These are phyloP conservation scores for Cephus spinipes DNA, from an alignment of 2,888 invertebrate species.

Conservation along the genomic window DNA sequence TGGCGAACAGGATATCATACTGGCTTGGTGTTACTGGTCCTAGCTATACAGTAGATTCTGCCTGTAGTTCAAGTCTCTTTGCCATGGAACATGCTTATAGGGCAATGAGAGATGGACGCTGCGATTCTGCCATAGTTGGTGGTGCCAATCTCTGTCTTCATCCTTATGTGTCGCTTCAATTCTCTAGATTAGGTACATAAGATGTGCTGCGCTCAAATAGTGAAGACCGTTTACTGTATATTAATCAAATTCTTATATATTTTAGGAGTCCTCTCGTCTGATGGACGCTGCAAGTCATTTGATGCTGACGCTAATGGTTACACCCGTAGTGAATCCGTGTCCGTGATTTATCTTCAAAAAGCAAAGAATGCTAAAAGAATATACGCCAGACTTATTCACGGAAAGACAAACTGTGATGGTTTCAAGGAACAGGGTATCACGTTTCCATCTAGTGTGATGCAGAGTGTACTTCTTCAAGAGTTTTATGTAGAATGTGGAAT, in stretches of 20 bases:
- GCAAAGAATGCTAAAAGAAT: slow-evolving; percentile 67
- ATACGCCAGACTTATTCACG: slow-evolving; percentile 70
- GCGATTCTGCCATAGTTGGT: slow-evolving; percentile 91
- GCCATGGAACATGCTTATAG: slow-evolving; percentile 87
- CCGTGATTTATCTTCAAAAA: slow-evolving; percentile 79
- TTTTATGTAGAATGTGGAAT: slow-evolving; percentile 73
- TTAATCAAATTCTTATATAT: neutral
- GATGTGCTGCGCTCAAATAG: neutral
- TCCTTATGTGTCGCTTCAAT: slow-evolving; percentile 90
- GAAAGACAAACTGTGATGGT: slow-evolving; percentile 74
- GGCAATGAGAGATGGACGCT: slow-evolving; percentile 82
- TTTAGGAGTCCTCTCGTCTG: slow-evolving; percentile 80
- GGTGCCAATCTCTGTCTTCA: slow-evolving; percentile 88
- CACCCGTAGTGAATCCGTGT: slow-evolving; percentile 84
- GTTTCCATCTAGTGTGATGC: slow-evolving; percentile 57
- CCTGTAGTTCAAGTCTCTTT: slow-evolving; percentile 93
- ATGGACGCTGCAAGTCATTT: slow-evolving; percentile 92
- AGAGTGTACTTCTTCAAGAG: slow-evolving; percentile 66
- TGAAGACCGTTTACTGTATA: neutral
- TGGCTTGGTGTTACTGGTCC: slow-evolving; percentile 90
- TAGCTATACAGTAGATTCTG: slow-evolving; percentile 90
- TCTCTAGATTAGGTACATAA: slow-evolving; percentile 71
- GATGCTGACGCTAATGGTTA: slow-evolving; percentile 88
- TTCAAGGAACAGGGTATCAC: slow-evolving; percentile 64
- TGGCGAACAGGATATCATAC: slow-evolving; percentile 91